Conservation (phyloP, 2,888 invertebrate species). For the Pachliopta kotzebuea region DNA sequence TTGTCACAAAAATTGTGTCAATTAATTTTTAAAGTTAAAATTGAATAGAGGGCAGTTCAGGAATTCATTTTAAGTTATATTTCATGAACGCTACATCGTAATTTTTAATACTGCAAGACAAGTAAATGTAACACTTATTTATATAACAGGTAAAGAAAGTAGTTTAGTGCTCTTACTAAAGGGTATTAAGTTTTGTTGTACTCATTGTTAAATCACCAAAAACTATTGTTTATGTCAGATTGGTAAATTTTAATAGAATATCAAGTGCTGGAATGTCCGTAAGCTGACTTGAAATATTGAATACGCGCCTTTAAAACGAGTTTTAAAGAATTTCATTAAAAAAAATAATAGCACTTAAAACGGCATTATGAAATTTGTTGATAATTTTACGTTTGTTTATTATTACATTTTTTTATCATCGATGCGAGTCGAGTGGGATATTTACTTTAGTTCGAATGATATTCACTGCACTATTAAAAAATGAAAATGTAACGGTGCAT, state of each 20-base stretch:
- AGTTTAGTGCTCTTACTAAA: background rate
- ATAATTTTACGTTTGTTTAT: background rate
- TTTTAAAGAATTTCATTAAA: background rate
- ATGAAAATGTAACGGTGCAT: too few relatives aligned
- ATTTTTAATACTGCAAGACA: background rate
- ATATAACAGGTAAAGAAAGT: background rate
- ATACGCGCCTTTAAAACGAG: background rate
- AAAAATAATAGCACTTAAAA: background rate
- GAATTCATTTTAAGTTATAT: background rate
- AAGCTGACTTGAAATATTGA: background rate
- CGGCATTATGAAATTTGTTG: background rate
- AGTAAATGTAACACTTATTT: background rate
- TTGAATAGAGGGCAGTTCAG: background rate
- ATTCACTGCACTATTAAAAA: too few relatives aligned
- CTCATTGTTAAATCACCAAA: background rate
- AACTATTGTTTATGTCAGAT: background rate
- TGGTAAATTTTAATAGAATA: background rate
- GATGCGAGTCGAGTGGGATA: too few relatives aligned
- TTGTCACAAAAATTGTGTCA: too few relatives aligned
- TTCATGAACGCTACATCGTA: background rate
- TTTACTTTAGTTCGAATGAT: too few relatives aligned
- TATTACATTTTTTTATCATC: too few relatives aligned
- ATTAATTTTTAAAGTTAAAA: too few relatives aligned
- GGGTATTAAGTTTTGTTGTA: background rate
- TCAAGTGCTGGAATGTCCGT: background rate